Percentiles rank a stretch among this genome's conserved stretches.
These are phyloP conservation scores for Melanotaenia duboulayi DNA, from an alignment of 2,113 vertebrate genomes.

Conservation along the genomic window DNA sequence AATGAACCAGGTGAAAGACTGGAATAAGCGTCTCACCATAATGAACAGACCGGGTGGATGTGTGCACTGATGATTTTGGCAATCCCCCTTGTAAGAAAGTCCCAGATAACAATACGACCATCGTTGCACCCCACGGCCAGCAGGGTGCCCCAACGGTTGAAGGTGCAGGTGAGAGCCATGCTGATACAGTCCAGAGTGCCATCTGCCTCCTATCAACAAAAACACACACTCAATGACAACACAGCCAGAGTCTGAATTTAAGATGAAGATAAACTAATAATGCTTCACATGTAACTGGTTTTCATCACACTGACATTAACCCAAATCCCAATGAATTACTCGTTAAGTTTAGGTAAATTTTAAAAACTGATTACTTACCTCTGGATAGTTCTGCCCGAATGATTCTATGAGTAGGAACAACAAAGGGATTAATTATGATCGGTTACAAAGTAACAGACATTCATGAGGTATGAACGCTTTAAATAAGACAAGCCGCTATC, in stretches of 20 bases:
- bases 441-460: too few relatives aligned
- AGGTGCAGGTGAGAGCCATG: conserved; percentile 99
- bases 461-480: too few relatives aligned
- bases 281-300: background rate
- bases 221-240: background rate
- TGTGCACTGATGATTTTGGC: conserved; percentile 99
- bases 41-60: conserved; percentile 95
- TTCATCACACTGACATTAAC: background rate
- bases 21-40: conserved; percentile 84
- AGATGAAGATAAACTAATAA: too few relatives aligned
- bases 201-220: conserved; percentile 89
- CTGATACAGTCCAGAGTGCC: conserved; percentile 97
- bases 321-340: background rate
- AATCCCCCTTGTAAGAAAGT: conserved; percentile 96
- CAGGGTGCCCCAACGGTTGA: conserved; percentile 98
- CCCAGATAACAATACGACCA: conserved; percentile 98
- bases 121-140: conserved; percentile 98
- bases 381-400: conserved; percentile 98
- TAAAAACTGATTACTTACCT: conserved; percentile 83
- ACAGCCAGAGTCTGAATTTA: background rate
- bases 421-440: background rate
- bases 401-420: conserved; percentile 83
- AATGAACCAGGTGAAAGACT: too few relatives aligned
- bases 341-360: background rate
- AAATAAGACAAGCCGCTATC: too few relatives aligned